These are phyloP conservation scores for Drosophila acutilabella DNA, from an alignment of 2,888 invertebrate species.

Conservation along the genomic window DNA sequence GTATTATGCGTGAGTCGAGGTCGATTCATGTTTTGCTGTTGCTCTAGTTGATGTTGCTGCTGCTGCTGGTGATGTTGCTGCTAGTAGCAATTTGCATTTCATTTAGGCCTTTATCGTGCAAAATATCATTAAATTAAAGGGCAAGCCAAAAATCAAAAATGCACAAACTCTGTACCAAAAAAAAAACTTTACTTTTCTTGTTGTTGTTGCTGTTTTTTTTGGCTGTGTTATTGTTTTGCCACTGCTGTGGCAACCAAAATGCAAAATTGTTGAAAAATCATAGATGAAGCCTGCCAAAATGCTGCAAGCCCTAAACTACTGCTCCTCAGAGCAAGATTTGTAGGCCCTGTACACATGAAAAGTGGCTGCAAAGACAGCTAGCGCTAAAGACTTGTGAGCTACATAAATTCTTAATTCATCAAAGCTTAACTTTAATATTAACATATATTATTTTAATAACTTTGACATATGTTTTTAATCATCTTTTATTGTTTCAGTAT, in stretches of 20 bases:
- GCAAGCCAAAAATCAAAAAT: slow-evolving; percentile 33
- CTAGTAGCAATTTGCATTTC: slow-evolving; percentile 75
- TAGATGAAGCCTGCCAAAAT: slow-evolving; percentile 26
- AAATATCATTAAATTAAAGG: slow-evolving; percentile 76
- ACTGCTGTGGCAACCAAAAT: slow-evolving; percentile 18
- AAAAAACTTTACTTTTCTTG: background rate
- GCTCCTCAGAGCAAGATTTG: background rate
- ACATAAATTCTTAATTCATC: too few relatives aligned
- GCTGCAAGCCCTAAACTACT: background rate
- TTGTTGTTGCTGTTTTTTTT: background rate
- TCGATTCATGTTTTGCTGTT: slow-evolving; percentile 51
- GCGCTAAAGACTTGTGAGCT: background rate
- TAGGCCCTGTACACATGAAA: background rate
- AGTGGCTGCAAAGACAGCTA: background rate
- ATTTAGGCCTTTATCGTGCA: slow-evolving; percentile 68
- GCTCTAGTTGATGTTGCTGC: slow-evolving; percentile 18
- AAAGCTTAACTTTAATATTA: too few relatives aligned
- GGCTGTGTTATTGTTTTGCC: slow-evolving; percentile 1
- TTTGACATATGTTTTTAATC: too few relatives aligned
- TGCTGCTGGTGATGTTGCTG: slow-evolving; percentile 23
- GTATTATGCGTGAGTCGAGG: slow-evolving; percentile 57
- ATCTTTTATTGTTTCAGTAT: background rate
- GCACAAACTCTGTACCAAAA: slow-evolving; percentile 21
- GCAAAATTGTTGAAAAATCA: slow-evolving; percentile 37
- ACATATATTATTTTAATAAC: too few relatives aligned